These are phyloP conservation scores for Amiota mariae DNA, from an alignment of 2,888 invertebrate genomes.

Conservation along the genomic window DNA sequence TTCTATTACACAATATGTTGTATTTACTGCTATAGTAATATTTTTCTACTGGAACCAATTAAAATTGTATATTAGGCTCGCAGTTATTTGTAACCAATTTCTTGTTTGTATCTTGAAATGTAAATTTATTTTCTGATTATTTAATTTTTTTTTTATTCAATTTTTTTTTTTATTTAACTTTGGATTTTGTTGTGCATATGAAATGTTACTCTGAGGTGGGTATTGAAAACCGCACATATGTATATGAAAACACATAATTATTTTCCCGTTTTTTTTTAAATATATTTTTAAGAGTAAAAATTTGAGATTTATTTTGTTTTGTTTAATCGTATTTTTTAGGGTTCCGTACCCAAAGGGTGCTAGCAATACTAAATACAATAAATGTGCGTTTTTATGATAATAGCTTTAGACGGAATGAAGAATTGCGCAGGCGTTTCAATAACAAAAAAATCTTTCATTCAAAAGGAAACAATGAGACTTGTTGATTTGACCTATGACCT, in stretches of 20 bases:
- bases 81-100: conserved; percentile 15
- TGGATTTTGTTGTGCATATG: not conserved
- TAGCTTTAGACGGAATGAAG: too few relatives aligned
- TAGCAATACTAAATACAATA: too few relatives aligned
- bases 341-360: too few relatives aligned
- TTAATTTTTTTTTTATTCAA: conserved; percentile 24
- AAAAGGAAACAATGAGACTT: too few relatives aligned
- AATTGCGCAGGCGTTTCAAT: too few relatives aligned
- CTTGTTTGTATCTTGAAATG: conserved; percentile 39
- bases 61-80: conserved; percentile 6
- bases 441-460: too few relatives aligned
- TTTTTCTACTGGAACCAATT: conserved; percentile 37
- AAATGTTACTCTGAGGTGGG: not conserved
- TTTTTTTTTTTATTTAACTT: conserved; percentile 31
- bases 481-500: too few relatives aligned
- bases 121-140: conserved; percentile 30
- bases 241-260: not conserved
- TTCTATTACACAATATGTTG: not conserved
- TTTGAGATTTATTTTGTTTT: too few relatives aligned
- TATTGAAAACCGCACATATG: not conserved
- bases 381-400: too few relatives aligned
- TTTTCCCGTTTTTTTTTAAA: too few relatives aligned
- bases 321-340: too few relatives aligned
- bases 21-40: conserved; percentile 6
- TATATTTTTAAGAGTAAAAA: too few relatives aligned